Conservation (phyloP, 1,140 invertebrate species). For the Drosophila lacteicornis region DNA sequence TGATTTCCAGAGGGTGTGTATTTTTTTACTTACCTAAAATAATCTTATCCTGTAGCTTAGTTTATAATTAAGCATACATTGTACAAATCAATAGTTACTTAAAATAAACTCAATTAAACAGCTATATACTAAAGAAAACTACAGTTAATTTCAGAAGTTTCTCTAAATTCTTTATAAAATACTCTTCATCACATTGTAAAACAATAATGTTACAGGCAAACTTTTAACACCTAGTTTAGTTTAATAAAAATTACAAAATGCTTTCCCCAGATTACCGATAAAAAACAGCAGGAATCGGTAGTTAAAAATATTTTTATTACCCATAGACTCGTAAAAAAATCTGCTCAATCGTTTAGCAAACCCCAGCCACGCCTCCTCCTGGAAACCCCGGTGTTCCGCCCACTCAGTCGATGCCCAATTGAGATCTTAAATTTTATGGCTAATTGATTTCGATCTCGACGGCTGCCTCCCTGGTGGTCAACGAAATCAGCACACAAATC, state of each 20-base stretch:
- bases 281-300: constrained; percentile 8
- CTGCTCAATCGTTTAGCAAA: constrained; percentile 22
- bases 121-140: too few relatives aligned
- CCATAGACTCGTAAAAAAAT: constrained; percentile 6
- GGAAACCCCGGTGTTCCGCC: constrained; percentile 52
- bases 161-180: too few relatives aligned
- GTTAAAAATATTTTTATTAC: constrained; percentile 13
- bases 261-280: background rate
- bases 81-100: too few relatives aligned
- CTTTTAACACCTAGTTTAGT: background rate
- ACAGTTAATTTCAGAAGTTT: background rate
- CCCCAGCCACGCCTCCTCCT: constrained; percentile 21
- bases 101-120: too few relatives aligned
- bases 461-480: constrained; percentile 60
- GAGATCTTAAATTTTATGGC: constrained; percentile 72
- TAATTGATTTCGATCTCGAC: constrained; percentile 77
- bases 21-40: too few relatives aligned
- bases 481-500: constrained; percentile 73
- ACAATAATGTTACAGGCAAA: background rate
- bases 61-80: too few relatives aligned
- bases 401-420: constrained; percentile 39
- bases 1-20: too few relatives aligned
- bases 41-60: too few relatives aligned
- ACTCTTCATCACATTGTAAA: background rate
- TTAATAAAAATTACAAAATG: background rate